Base-by-base conservation (phyloP, 2,888 invertebrate genomes). In the Pedicia rivosa region DNA sequence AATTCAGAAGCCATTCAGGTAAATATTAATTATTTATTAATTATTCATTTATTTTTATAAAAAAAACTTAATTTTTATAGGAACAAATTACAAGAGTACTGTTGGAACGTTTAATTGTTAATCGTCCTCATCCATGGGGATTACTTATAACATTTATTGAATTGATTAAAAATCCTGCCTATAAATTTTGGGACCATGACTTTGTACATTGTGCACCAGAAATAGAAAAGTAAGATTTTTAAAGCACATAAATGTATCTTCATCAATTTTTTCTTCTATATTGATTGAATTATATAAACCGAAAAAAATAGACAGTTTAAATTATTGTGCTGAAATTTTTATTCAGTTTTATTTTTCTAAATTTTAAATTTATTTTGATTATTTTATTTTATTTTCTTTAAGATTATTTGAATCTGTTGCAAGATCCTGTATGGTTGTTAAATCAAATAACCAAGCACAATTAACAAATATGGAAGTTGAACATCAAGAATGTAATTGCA, bases 141-240 rank as follows among this genome's bases (percentile, higher is more conserved):
- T 67, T 99, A 31, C 70, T 98, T 25, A 94, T 98, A 46, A 99
- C 98, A 0, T 98, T 98, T 64, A 97, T 97, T 47, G 98, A 99
- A 59, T 72, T 99, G 42, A 97, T 99, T 53, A 95, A 97, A 62
- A 98, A 98, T 66, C 94, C 92, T 5, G 78, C 80, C 16, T 98
- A 95, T 68, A 92, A 94, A 62, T 98, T 99, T 65, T 98, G 98
- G 97, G 78, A 81, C 45, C 97, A 98, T 55, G 95, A 98, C 54
- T 99, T 99, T 65, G 97, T 98, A 2, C 92, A 94, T 55, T 99
- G 98, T 63, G 97, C 98, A 14, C 94, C 97, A 2, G 98, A 99
- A 66, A 97, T 99, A 51, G 94, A 95, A 66, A 95, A 95, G 91
- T 92, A 63, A 74, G 82, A 72, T 27, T 20, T 34, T 22, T 39